Evolutionary conservation across 1,140 invertebrate species (phyloP), one percentile per base, ranked within the genome.

Genomic region (Centruroides sculpturatus): DNA sequence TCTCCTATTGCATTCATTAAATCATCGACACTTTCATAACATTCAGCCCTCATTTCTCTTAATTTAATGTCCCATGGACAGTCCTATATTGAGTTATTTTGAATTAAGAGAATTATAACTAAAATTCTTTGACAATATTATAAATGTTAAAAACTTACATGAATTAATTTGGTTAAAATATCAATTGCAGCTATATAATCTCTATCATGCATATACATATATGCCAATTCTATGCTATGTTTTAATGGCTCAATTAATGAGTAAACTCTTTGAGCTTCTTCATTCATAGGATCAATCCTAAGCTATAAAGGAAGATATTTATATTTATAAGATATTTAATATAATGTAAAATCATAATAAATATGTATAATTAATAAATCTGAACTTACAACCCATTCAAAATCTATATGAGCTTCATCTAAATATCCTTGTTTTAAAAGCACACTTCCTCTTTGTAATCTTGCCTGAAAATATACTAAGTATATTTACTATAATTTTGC

Each of bases 351-450:
- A 48, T 60, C 4, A 46, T n/a, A 41, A 56, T 64, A 11, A 64
- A 48, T 41, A 50, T 3, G 4, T 11, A 23, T 55, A 23, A 51
- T 36, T 35, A 57, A 57, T 8, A 35, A 11, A 12, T 50, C 47
- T 35, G 57, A 65, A 84, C 87, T 82, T 80, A 94, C 89, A 68
- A 95, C 85, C 76, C 83, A 76, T 68, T 82, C 78, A 77, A 86
- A 92, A 71, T 98, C 92, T 55, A 81, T 75, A 70, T 85, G 80
- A 3, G 94, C 92, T 70, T 85, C 80, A 55, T 85, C 80, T 61
- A 94, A 82, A 64, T 87, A 80, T 1, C 87, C 93, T 76, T 92
- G 83, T 74, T 97, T 97, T 66, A 97, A 76, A 69, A 92, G 82
- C 52, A 97, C 83, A 70, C 84, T 84, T 34, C 85, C 92, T 68